These are phyloP conservation scores for Melanargia galathea DNA, from an alignment of 2,888 invertebrate genomes.

Conservation along the genomic window DNA sequence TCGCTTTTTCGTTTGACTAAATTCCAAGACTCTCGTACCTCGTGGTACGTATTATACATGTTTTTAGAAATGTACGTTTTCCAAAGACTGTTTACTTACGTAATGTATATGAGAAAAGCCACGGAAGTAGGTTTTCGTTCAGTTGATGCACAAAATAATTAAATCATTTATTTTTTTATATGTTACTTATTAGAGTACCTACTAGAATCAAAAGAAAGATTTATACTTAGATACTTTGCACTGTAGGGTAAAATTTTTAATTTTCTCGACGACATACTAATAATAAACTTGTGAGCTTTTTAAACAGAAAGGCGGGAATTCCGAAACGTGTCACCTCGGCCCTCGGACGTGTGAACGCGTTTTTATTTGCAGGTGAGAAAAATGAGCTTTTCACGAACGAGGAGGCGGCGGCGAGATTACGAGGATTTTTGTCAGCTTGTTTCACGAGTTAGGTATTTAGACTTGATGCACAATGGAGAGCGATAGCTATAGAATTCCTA, in stretches of 20 bases:
- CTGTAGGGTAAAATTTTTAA: neutral
- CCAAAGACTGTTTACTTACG: neutral
- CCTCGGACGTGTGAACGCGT: constrained; percentile 40
- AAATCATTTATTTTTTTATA: too few species aligned
- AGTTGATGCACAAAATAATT: neutral
- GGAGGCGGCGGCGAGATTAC: constrained; percentile 37
- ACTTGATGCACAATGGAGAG: neutral
- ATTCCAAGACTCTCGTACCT: constrained; percentile 6
- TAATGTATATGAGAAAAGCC: neutral
- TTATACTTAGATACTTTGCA: neutral
- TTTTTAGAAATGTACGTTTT: neutral
- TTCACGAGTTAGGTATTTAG: constrained; percentile 24
- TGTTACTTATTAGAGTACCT: too few species aligned
- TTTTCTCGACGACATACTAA: constrained; percentile 10
- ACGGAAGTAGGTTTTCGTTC: neutral
- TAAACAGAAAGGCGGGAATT: neutral
- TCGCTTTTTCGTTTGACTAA: constrained; percentile 16
- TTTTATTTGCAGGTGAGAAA: constrained; percentile 40
- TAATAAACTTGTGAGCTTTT: constrained; percentile 13
- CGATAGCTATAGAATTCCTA: constrained; percentile 1
- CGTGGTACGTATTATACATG: neutral
- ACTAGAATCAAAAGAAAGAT: constrained; percentile 5
- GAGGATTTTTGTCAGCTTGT: constrained; percentile 41
- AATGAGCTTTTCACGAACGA: constrained; percentile 33
- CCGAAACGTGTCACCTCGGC: constrained; percentile 29